phyloP scores from a whole-genome alignment of 2,888 invertebrate genomes.

The Sericinus montela region DNA sequence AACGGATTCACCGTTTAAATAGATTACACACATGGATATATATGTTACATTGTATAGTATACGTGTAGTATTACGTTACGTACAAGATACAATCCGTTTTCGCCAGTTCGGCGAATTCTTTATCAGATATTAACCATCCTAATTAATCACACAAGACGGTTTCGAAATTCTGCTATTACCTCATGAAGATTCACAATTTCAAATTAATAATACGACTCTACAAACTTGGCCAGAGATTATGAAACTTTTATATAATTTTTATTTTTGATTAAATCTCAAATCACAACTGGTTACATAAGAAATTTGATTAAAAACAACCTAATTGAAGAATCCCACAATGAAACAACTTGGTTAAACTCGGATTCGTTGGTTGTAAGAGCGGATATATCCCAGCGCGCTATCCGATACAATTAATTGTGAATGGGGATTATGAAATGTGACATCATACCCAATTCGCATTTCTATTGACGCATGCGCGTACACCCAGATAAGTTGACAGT shows the following conservation, averaged over 20 bases:
- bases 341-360: neutral
- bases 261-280: neutral
- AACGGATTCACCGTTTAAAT: neutral
- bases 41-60: neutral
- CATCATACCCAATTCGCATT: neutral
- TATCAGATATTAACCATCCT: constrained; percentile 2
- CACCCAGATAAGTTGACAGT: neutral
- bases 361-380: too few species aligned
- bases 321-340: neutral
- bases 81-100: too few species aligned
- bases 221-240: neutral
- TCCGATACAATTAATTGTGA: neutral
- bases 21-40: neutral
- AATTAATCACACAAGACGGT: neutral
- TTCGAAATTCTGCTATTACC: neutral
- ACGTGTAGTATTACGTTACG: neutral
- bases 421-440: constrained; percentile 6
- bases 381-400: too few species aligned
- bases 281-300: neutral
- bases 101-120: neutral
- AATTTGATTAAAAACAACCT: neutral
- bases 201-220: neutral
- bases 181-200: neutral
- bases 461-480: neutral
- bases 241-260: neutral